Evolutionary conservation across 2,888 invertebrate genomes (phyloP).

Genomic region (Bursaphelenchus okinawaensis): DNA sequence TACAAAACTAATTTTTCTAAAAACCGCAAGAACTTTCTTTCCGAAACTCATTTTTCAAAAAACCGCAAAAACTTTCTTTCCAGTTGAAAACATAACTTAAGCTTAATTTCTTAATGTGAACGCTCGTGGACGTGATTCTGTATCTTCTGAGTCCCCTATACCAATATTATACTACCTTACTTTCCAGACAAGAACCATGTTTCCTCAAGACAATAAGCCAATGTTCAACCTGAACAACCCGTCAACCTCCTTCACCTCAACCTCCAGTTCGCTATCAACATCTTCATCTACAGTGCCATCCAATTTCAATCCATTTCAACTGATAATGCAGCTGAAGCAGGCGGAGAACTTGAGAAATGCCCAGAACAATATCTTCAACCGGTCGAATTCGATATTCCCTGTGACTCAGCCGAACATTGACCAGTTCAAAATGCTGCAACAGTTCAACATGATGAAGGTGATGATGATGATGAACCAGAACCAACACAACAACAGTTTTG

Average conservation of each 20-base stretch:
- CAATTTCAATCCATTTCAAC: not conserved
- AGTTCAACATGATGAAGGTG: not conserved
- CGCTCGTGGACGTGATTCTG: too few species aligned
- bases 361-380: not conserved
- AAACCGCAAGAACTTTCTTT: too few species aligned
- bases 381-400: not conserved
- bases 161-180: not conserved
- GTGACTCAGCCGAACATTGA: not conserved
- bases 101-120: too few species aligned
- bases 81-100: too few species aligned
- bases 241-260: not conserved
- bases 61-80: too few species aligned
- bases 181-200: not conserved
- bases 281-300: not conserved
- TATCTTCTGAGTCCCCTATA: too few species aligned
- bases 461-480: not conserved
- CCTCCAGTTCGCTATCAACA: not conserved
- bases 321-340: not conserved
- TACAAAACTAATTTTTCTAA: too few species aligned
- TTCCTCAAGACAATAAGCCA: not conserved
- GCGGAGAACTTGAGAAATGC: not conserved
- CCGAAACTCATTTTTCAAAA: too few species aligned
- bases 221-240: too few species aligned
- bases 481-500: not conserved
- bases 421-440: not conserved